Evolutionary conservation across 2,888 invertebrate species (phyloP).

Genomic region (Ophion obscuratus): DNA sequence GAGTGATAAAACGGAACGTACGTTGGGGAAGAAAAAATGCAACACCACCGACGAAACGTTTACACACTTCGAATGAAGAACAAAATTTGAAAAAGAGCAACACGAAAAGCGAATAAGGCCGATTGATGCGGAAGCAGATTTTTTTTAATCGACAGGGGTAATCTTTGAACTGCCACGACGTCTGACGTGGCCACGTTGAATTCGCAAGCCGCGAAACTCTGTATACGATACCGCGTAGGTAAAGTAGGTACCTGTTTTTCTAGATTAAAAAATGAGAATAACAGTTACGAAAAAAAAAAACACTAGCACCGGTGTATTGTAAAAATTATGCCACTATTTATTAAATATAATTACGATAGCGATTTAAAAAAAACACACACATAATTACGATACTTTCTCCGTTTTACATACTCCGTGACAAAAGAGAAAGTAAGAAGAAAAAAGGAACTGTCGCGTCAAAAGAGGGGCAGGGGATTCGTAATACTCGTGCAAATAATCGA

Average conservation of each 20-base stretch:
- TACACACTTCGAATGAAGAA: constrained; percentile 13
- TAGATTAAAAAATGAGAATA: constrained; percentile 72
- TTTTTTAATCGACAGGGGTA: constrained; percentile 79
- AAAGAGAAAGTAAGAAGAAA: constrained; percentile 35
- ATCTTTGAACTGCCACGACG: constrained; percentile 78
- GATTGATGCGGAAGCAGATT: constrained; percentile 34
- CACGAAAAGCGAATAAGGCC: neutral
- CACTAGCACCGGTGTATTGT: constrained; percentile 73
- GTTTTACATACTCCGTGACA: constrained; percentile 23
- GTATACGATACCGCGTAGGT: constrained; percentile 84
- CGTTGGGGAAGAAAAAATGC: constrained; percentile 12
- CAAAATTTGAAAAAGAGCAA: neutral
- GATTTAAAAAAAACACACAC: constrained; percentile 10
- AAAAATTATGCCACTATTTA: constrained; percentile 79
- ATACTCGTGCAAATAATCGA: constrained; percentile 46
- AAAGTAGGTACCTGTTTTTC: constrained; percentile 83
- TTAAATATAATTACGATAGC: constrained; percentile 54
- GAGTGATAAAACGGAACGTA: constrained; percentile 38
- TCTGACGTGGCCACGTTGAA: constrained; percentile 81
- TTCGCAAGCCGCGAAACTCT: constrained; percentile 80
- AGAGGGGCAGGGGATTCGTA: constrained; percentile 29
- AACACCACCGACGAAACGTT: constrained; percentile 2
- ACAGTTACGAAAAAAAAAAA: constrained; percentile 28
- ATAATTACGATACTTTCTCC: constrained; percentile 32
- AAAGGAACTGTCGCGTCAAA: constrained; percentile 42